Conservation (phyloP, 2,113 vertebrate species). For the Turdus rufiventris region DNA sequence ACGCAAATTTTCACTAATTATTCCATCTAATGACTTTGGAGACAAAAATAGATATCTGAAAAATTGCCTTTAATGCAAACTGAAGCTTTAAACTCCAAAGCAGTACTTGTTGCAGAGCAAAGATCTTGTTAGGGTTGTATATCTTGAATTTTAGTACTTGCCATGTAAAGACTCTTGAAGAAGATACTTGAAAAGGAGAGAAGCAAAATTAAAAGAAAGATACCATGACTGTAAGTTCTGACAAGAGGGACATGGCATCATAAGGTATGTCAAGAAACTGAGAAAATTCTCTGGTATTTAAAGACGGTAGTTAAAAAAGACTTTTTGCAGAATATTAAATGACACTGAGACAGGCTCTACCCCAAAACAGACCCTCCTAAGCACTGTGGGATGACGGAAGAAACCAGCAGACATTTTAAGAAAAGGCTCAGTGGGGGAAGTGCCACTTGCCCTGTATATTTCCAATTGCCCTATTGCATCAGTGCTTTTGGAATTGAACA, state of each 20-base stretch:
- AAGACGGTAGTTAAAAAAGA: not conserved
- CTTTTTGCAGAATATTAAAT: not conserved
- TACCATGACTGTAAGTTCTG: not conserved
- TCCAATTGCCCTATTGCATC: not conserved
- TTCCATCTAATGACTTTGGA: not conserved
- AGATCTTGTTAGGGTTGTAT: not conserved
- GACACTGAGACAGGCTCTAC: not conserved
- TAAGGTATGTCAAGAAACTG: not conserved
- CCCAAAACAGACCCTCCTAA: not conserved
- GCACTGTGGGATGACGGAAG: not conserved
- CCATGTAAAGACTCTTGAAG: not conserved
- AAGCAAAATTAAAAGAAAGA: not conserved
- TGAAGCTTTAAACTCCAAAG: not conserved
- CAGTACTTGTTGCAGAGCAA: not conserved
- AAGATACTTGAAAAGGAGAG: not conserved
- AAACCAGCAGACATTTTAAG: not conserved
- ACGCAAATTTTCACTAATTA: not conserved
- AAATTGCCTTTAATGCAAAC: constrained; percentile 9
- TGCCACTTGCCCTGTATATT: not conserved
- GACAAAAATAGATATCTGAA: constrained; percentile 13
- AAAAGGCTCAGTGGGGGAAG: not conserved
- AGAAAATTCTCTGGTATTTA: not conserved
- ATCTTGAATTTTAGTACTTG: not conserved
- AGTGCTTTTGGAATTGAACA: not conserved
- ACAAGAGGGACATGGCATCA: not conserved